Conservation (phyloP, 2,888 invertebrate genomes). For the Drosophila pullipes region DNA sequence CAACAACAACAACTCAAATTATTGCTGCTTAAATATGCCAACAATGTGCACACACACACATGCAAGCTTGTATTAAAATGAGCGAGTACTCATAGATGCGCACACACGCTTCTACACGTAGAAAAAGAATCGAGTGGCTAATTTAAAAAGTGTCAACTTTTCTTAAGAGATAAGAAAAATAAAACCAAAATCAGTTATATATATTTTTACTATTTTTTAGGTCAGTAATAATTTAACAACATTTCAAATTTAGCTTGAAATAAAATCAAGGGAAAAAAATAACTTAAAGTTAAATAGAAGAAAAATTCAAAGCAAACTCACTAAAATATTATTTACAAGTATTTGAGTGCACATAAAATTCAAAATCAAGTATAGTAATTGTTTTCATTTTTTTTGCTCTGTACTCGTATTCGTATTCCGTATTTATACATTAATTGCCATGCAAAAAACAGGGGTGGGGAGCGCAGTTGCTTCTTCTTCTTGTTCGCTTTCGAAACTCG, state of each 20-base stretch:
- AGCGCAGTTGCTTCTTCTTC: slow-evolving; percentile 10
- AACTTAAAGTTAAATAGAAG: neutral
- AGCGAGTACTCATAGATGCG: slow-evolving; percentile 44
- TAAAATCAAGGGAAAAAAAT: neutral
- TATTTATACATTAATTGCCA: slow-evolving; percentile 68
- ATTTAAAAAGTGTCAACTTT: neutral
- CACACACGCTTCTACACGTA: neutral
- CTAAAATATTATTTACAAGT: neutral
- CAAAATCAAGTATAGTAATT: neutral
- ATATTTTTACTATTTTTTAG: neutral
- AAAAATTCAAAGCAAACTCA: neutral
- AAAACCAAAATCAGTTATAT: neutral
- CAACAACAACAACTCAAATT: slow-evolving; percentile 18
- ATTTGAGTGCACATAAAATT: neutral
- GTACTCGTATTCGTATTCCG: slow-evolving; percentile 14
- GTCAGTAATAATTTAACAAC: neutral
- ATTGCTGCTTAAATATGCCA: slow-evolving; percentile 55
- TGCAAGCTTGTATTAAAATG: slow-evolving; percentile 7
- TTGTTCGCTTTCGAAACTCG: slow-evolving; percentile 56
- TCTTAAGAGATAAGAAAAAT: neutral
- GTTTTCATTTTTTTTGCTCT: neutral
- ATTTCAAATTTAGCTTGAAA: neutral
- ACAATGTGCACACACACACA: slow-evolving; percentile 38
- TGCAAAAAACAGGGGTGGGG: slow-evolving; percentile 31
- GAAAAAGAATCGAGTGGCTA: neutral